Conservation (phyloP, 1,140 invertebrate species). For the Pygmarrhopalites habei region DNA sequence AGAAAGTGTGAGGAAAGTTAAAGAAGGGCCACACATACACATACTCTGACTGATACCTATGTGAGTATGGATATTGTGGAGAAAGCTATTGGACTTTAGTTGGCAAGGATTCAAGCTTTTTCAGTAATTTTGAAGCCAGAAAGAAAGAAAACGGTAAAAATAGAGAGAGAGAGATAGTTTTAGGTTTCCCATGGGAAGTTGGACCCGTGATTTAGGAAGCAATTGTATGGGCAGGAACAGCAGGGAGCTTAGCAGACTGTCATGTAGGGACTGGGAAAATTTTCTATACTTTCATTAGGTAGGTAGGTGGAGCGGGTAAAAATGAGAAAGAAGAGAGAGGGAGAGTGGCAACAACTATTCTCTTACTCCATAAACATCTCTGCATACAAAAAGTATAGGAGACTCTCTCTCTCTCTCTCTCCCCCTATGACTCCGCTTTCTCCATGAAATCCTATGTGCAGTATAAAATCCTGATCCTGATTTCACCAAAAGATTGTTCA, state of each 20-base stretch:
- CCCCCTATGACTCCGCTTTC: too few species aligned
- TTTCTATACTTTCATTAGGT: not conserved
- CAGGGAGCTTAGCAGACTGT: not conserved
- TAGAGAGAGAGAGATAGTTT: too few species aligned
- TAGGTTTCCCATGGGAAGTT: not conserved
- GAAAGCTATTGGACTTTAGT: not conserved
- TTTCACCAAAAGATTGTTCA: too few species aligned
- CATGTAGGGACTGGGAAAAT: not conserved
- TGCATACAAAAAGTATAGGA: not conserved
- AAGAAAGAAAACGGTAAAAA: too few species aligned
- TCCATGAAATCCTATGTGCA: too few species aligned
- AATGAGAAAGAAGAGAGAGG: not conserved
- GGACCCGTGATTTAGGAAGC: conserved; percentile 6
- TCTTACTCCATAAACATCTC: too few species aligned
- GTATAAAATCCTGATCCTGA: too few species aligned
- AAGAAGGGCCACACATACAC: too few species aligned
- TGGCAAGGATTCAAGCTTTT: conserved; percentile 1
- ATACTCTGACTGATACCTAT: too few species aligned
- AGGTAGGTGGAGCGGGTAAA: not conserved
- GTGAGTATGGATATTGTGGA: too few species aligned
- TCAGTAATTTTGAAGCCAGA: not conserved
- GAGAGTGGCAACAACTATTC: not conserved
- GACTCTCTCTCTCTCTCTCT: too few species aligned
- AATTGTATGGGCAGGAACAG: not conserved
- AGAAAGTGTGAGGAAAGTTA: too few species aligned